phyloP scores from a whole-genome alignment of 2,797 vertebrate genomes.

The Odontamblyopus lacepedii region DNA sequence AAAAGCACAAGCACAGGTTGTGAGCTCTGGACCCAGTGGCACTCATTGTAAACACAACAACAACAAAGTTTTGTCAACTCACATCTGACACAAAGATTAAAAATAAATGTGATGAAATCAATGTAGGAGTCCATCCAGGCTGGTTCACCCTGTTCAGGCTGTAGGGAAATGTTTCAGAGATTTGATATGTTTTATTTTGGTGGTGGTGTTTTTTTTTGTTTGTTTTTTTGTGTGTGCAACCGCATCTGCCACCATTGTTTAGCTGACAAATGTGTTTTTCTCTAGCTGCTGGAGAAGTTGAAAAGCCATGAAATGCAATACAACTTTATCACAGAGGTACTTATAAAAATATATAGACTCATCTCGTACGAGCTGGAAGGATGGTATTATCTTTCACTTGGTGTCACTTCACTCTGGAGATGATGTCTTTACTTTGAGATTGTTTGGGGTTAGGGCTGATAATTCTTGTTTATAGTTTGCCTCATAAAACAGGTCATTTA shows the following conservation, averaged over 20 bases:
- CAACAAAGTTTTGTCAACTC: neutral
- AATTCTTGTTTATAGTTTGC: too few relatives aligned
- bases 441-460: neutral
- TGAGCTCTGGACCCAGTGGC: neutral
- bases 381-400: neutral
- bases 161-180: constrained; percentile 7
- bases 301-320: constrained; percentile 10
- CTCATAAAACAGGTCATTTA: too few relatives aligned
- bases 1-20: constrained; percentile 11
- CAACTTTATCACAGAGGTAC: neutral
- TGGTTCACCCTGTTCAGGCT: neutral
- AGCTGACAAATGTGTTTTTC: constrained; percentile 10
- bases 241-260: neutral
- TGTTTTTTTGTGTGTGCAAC: neutral
- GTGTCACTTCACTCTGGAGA: neutral
- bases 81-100: constrained; percentile 10
- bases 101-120: neutral
- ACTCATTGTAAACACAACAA: neutral
- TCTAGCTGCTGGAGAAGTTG: neutral
- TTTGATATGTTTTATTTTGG: constrained; percentile 10
- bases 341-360: neutral
- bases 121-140: constrained; percentile 8
- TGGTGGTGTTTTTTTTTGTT: neutral
- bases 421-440: neutral
- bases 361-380: neutral